These are phyloP conservation scores for Calosoma granatense DNA, from an alignment of 1,140 invertebrate genomes.

Conservation along the genomic window DNA sequence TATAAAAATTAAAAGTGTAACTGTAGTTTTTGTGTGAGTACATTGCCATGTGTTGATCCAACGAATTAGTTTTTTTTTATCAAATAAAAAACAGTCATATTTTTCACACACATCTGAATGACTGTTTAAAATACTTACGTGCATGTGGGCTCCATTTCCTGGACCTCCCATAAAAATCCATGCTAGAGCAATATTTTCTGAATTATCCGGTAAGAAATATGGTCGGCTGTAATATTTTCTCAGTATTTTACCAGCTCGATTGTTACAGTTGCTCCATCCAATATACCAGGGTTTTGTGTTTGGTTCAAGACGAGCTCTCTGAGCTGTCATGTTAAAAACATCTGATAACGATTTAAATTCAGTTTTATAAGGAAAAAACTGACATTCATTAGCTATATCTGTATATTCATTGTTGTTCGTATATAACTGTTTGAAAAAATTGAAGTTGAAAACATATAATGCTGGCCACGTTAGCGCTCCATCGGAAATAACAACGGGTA, in stretches of 20 bases:
- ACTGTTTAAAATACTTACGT: constrained; percentile 67
- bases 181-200: constrained; percentile 77
- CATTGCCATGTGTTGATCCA: too few species aligned
- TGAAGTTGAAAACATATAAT: constrained; percentile 52
- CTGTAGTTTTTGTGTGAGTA: too few species aligned
- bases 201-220: constrained; percentile 75
- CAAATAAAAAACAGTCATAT: too few species aligned
- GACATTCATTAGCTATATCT: constrained; percentile 52
- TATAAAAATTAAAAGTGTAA: too few species aligned
- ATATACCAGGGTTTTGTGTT: constrained; percentile 76
- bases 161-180: constrained; percentile 96
- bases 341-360: constrained; percentile 66
- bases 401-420: constrained; percentile 40
- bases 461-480: constrained; percentile 72
- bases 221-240: constrained; percentile 72
- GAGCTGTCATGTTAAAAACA: constrained; percentile 65
- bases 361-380: constrained; percentile 88
- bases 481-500: constrained; percentile 76
- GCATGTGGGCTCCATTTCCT: constrained; percentile 87
- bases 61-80: too few species aligned
- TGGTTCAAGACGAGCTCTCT: constrained; percentile 49
- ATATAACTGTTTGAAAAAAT: constrained; percentile 74
- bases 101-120: too few species aligned
- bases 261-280: constrained; percentile 90
- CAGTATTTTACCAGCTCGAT: constrained; percentile 60